Percentiles rank a stretch among this genome's conserved stretches.
Conservation (phyloP, 2,888 invertebrate species). For the Cheilosia vernalis region DNA sequence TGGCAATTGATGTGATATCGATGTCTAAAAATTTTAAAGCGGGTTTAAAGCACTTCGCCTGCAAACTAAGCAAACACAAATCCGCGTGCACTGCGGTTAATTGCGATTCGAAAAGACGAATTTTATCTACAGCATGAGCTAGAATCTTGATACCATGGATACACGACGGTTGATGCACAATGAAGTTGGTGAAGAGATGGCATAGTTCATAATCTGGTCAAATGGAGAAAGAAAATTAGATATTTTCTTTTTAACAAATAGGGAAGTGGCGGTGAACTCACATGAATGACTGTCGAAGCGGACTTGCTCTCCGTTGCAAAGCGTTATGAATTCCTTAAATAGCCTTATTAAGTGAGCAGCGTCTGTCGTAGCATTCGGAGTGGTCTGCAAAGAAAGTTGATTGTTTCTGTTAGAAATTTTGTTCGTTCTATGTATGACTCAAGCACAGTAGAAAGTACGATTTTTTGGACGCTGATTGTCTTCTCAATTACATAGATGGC, state of each 20-base stretch:
- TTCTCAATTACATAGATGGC: too few relatives aligned
- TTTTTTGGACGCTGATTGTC: too few relatives aligned
- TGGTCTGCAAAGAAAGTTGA: constrained; percentile 76
- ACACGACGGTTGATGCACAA: constrained; percentile 90
- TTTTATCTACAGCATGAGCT: constrained; percentile 93
- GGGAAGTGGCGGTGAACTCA: constrained; percentile 83
- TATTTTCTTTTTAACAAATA: not conserved
- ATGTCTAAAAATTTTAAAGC: constrained; percentile 94
- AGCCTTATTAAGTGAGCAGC: constrained; percentile 86
- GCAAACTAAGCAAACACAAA: constrained; percentile 94
- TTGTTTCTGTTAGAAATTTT: not conserved
- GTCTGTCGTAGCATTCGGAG: constrained; percentile 77
- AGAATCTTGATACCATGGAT: constrained; percentile 93
- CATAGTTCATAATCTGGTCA: constrained; percentile 93
- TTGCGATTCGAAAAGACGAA: constrained; percentile 94
- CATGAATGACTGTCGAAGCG: constrained; percentile 93
- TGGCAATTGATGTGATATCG: constrained; percentile 95
- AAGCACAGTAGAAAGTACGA: too few relatives aligned
- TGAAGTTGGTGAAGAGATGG: constrained; percentile 90
- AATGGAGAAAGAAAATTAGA: not conserved
- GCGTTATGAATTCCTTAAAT: constrained; percentile 93
- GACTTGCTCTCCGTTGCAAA: constrained; percentile 95
- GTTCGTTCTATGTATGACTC: too few relatives aligned
- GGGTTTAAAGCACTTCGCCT: constrained; percentile 96
- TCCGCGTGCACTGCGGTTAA: constrained; percentile 97